These are phyloP conservation scores for Noctua janthe DNA, from an alignment of 2,888 invertebrate species.

Conservation along the genomic window DNA sequence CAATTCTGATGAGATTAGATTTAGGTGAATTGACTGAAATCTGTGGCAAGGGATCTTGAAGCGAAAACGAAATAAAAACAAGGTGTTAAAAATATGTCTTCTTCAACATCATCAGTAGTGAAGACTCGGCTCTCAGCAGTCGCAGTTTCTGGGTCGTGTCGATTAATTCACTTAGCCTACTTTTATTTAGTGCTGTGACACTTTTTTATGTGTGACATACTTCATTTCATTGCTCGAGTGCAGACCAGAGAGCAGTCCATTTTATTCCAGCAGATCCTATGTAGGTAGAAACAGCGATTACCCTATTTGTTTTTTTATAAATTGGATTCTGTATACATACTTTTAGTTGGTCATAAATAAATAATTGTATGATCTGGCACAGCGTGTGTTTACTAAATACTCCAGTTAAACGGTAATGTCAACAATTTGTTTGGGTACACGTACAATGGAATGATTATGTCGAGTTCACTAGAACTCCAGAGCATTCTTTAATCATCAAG, in stretches of 20 bases:
- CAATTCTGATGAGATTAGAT: conserved; percentile 36
- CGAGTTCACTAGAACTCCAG: conserved; percentile 56
- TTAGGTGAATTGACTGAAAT: background rate
- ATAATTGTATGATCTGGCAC: conserved; percentile 38
- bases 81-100: conserved; percentile 61
- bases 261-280: conserved; percentile 64
- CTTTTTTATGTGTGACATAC: conserved; percentile 86
- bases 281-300: conserved; percentile 28
- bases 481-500: conserved; percentile 46
- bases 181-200: conserved; percentile 87
- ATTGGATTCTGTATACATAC: conserved; percentile 28
- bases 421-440: conserved; percentile 52
- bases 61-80: conserved; percentile 27
- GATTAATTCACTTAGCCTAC: conserved; percentile 89
- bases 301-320: conserved; percentile 40
- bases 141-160: conserved; percentile 87
- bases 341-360: conserved; percentile 33
- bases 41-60: conserved; percentile 8
- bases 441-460: conserved; percentile 58
- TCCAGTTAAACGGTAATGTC: conserved; percentile 48
- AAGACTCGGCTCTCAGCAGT: conserved; percentile 67
- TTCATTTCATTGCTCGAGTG: conserved; percentile 81
- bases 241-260: conserved; percentile 74
- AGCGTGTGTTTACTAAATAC: conserved; percentile 54
- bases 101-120: conserved; percentile 64